Evolutionary conservation across 2,888 invertebrate genomes (phyloP).

Genomic region (Dugesia japonica): DNA sequence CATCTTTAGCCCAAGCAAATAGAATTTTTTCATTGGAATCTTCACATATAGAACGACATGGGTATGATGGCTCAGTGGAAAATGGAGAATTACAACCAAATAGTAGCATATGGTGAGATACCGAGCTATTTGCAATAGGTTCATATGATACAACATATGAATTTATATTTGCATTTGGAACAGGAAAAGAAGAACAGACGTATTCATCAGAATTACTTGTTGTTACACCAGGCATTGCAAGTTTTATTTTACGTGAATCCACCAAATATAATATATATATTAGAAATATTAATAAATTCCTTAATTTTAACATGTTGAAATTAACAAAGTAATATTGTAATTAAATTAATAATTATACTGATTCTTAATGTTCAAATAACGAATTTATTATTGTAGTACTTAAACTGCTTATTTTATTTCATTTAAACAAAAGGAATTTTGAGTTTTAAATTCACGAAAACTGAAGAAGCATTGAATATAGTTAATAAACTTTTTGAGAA

Average conservation of each 20-base stretch:
- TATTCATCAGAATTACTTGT: conserved; percentile 48
- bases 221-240: conserved; percentile 27
- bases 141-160: conserved; percentile 47
- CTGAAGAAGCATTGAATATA: too few relatives aligned
- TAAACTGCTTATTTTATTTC: too few relatives aligned
- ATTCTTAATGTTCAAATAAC: too few relatives aligned
- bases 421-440: too few relatives aligned
- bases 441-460: too few relatives aligned
- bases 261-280: too few relatives aligned
- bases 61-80: conserved; percentile 39
- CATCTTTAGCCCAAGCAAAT: conserved; percentile 56
- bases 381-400: too few relatives aligned
- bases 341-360: too few relatives aligned
- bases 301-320: too few relatives aligned
- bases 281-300: too few relatives aligned
- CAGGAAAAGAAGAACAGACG: conserved; percentile 41
- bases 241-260: neutral
- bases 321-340: too few relatives aligned
- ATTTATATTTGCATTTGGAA: neutral
- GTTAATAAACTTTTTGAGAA: too few relatives aligned
- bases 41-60: conserved; percentile 69
- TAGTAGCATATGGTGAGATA: conserved; percentile 54
- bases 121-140: conserved; percentile 51
- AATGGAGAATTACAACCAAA: conserved; percentile 51
- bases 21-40: conserved; percentile 52